These are phyloP conservation scores for Micrasema longulum DNA, from an alignment of 1,140 invertebrate species.

Conservation along the genomic window DNA sequence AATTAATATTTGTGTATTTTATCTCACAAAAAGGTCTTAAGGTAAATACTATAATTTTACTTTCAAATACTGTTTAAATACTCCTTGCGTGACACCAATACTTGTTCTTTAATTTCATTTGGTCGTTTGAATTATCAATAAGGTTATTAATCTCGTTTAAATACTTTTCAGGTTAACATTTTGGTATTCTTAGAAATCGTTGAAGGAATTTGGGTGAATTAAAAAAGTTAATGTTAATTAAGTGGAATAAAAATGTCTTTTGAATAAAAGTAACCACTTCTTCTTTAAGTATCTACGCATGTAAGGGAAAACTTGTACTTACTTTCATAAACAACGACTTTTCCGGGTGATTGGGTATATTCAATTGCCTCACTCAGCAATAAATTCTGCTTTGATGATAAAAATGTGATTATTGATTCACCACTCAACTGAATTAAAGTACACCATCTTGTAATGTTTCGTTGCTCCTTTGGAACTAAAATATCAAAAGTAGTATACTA, in stretches of 20 bases:
- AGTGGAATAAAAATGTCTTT: background rate
- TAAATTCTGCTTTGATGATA: background rate
- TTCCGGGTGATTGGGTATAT: background rate
- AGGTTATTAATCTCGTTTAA: background rate
- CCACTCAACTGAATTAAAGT: too few relatives aligned
- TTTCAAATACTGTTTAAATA: conserved; percentile 14
- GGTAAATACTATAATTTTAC: conserved; percentile 18
- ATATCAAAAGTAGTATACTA: too few relatives aligned
- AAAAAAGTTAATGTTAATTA: conserved; percentile 8
- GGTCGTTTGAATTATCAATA: background rate
- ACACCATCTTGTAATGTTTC: too few relatives aligned
- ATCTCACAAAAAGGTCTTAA: conserved; percentile 41
- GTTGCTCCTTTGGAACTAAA: too few relatives aligned
- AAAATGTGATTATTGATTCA: too few relatives aligned
- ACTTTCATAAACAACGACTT: conserved; percentile 7
- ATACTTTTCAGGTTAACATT: too few relatives aligned
- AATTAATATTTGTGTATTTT: conserved; percentile 24
- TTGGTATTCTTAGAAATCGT: background rate
- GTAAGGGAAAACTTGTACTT: background rate
- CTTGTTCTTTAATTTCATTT: conserved; percentile 10
- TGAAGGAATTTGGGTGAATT: conserved; percentile 33
- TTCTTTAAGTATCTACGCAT: background rate
- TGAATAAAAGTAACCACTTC: background rate
- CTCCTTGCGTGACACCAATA: conserved; percentile 14
- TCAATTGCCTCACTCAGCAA: conserved; percentile 4